Evolutionary conservation across 2,113 vertebrate species (phyloP).

Genomic region (Manacus vitellinus): DNA sequence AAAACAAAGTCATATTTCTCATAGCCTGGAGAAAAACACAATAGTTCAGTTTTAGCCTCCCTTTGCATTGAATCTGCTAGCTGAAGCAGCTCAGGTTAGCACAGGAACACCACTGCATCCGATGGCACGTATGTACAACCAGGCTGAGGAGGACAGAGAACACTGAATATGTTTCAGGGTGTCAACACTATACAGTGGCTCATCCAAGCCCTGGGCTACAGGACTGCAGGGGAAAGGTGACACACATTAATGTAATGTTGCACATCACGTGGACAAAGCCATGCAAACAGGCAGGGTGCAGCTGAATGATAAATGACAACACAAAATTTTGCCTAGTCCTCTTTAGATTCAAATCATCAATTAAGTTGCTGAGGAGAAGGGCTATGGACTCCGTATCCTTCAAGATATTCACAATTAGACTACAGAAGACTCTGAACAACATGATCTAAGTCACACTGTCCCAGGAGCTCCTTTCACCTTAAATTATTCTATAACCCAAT

Average conservation of each 20-base stretch:
- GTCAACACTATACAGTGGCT: not conserved
- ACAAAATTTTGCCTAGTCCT: not conserved
- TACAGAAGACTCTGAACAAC: not conserved
- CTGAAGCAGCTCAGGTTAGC: rapidly evolving
- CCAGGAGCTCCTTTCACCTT: not conserved
- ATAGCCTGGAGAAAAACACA: not conserved
- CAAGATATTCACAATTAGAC: not conserved
- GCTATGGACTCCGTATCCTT: not conserved
- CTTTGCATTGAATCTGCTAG: not conserved
- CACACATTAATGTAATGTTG: not conserved
- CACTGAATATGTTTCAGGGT: not conserved
- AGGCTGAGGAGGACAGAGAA: not conserved
- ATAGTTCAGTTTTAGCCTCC: not conserved
- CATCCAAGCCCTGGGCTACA: not conserved
- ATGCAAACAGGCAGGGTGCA: not conserved
- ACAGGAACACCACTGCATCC: not conserved
- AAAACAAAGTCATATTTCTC: not conserved
- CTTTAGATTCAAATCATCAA: not conserved
- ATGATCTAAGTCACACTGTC: not conserved
- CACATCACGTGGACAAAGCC: not conserved
- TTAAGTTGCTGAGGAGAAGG: not conserved
- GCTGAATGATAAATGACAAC: rapidly evolving
- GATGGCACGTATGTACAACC: rapidly evolving
- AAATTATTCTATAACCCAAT: not conserved
- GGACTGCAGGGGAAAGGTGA: not conserved